Evolutionary conservation across 2,888 invertebrate genomes (phyloP).

Genomic region (Oligia strigilis): DNA sequence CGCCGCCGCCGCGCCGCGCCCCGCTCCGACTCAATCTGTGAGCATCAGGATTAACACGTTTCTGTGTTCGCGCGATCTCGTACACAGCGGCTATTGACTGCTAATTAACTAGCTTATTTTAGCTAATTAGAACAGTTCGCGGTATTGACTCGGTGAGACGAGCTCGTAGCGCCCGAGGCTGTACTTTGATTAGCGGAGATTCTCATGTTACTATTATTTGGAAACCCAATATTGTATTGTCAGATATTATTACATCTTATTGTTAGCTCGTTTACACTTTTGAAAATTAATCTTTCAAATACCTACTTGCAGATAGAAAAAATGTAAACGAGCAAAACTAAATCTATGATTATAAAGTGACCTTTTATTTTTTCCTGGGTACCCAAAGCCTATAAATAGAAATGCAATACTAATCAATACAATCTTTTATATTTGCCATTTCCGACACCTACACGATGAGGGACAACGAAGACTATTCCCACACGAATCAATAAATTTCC

Average conservation of each 20-base stretch:
- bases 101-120: constrained; percentile 52
- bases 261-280: neutral
- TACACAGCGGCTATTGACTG: constrained; percentile 50
- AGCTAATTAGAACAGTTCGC: constrained; percentile 17
- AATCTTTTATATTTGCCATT: neutral
- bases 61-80: constrained; percentile 39
- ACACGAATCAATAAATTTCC: constrained; percentile 41
- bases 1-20: neutral
- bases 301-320: neutral
- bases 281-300: no score
- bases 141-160: neutral
- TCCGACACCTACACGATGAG: constrained; percentile 9
- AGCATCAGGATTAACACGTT: constrained; percentile 52
- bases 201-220: neutral
- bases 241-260: neutral
- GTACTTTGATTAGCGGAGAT: neutral
- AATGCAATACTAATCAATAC: neutral
- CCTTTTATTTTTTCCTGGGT: neutral
- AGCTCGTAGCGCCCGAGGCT: neutral
- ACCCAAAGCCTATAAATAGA: neutral
- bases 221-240: neutral
- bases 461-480: neutral
- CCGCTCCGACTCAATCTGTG: constrained; percentile 35
- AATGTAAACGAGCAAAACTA: neutral
- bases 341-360: neutral